Base-by-base conservation (phyloP, 2,113 vertebrate species). In the Eretmochelys imbricata region DNA sequence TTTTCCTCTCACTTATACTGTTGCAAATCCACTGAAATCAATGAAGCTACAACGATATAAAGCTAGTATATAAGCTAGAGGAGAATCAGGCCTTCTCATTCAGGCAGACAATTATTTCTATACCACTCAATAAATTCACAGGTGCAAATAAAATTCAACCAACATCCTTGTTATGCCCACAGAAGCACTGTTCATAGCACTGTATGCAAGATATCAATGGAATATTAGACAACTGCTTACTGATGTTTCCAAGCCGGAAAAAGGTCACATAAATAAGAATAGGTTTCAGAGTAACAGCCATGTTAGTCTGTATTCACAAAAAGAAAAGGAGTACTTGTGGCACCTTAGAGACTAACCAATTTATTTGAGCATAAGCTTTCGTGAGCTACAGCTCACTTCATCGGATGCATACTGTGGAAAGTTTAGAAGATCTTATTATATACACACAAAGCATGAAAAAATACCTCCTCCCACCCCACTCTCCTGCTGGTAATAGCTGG, bases 171-270 rank as follows among this genome's bases (percentile, higher is more conserved):
- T 94, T 75, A 75, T 81, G 79, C 62, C 42, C 49, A 95, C 93
- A 89, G 88, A 92, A 95, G 90, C 90, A 88, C 65, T 79, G 82
- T 42, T 72, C 83, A 53, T 82, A 91, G 81, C 85, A 81, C 81
- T 1, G 0, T 27, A 25, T 29, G 53, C 82, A 89, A 85, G 62
- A 35, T 50, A 80, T 75, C 85, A 86, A 93, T 93, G 35, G 92
- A 93, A 96, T 92, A 91, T 93, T 96, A 80, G 84, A 69, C 65
- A 83, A 78, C 25, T 48, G 81, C 46, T 42, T 84, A 87, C 19
- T 0, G 57, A 80, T 78, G 48, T 54, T 89, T 84, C 65, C 90
- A 89, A 94, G 88, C 25, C 65, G 82, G 91, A 87, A 75, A 49
- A 85, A 86, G 86, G 65, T 46, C 62, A 82, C 55, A 35, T 2